Evolutionary conservation across 2,113 vertebrate species (phyloP).

Genomic region (Anser brachyrhynchus): DNA sequence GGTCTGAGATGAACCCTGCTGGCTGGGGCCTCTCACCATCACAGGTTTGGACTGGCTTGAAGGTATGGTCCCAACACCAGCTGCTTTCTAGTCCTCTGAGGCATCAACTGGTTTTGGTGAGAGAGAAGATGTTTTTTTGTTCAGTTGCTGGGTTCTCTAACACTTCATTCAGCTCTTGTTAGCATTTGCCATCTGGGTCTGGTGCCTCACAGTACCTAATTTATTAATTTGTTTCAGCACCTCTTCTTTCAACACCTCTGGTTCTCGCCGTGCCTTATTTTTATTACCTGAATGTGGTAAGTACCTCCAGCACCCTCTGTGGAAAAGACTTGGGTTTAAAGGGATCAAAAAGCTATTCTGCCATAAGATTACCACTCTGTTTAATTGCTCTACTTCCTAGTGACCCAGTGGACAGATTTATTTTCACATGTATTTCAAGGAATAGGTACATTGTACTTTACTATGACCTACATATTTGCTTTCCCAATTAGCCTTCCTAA

Average conservation of each 20-base stretch:
- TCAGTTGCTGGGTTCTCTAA: neutral
- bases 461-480: neutral
- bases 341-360: neutral
- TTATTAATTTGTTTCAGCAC: constrained; percentile 8
- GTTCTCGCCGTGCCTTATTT: neutral
- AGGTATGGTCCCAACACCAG: neutral
- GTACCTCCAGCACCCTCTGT: neutral
- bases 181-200: neutral
- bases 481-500: neutral
- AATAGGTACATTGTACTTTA: neutral
- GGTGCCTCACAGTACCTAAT: neutral
- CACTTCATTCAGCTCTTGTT: neutral
- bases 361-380: neutral
- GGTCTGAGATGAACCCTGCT: neutral
- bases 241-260: neutral
- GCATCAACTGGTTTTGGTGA: neutral
- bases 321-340: neutral
- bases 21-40: rapidly evolving
- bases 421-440: neutral
- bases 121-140: neutral
- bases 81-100: neutral
- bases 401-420: neutral
- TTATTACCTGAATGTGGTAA: neutral
- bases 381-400: neutral
- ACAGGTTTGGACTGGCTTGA: neutral